These are phyloP conservation scores for Lasioglossum malachurum DNA, from an alignment of 2,888 invertebrate species.

Conservation along the genomic window DNA sequence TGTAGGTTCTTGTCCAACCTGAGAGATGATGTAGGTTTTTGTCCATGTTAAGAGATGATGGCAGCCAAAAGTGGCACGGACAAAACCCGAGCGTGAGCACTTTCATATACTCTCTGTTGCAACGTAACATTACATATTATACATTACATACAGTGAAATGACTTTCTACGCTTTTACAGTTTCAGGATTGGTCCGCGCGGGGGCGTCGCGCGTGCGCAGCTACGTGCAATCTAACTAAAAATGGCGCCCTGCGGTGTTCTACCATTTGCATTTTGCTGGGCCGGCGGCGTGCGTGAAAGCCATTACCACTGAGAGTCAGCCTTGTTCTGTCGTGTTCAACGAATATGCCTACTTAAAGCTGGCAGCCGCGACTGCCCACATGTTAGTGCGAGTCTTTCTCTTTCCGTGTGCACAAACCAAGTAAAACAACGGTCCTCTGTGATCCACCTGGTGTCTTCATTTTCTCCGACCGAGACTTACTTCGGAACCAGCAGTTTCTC, in stretches of 20 bases:
- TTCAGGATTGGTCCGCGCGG: neutral
- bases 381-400: slow-evolving; percentile 41
- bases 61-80: no score
- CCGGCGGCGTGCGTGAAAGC: slow-evolving; percentile 59
- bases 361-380: slow-evolving; percentile 43
- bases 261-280: slow-evolving; percentile 57
- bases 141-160: neutral
- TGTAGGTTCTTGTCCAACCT: no score
- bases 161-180: neutral
- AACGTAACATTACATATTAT: no score
- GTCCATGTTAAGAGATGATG: no score
- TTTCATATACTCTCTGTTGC: no score
- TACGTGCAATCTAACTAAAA: slow-evolving; percentile 32
- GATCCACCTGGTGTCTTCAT: slow-evolving; percentile 51
- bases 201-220: slow-evolving; percentile 8
- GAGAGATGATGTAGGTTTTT: no score
- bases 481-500: slow-evolving; percentile 15
- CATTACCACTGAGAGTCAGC: slow-evolving; percentile 48
- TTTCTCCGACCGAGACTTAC: slow-evolving; percentile 36
- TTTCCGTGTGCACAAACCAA: slow-evolving; percentile 50
- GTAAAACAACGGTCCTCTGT: slow-evolving; percentile 28
- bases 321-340: slow-evolving; percentile 35
- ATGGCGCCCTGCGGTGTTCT: slow-evolving; percentile 56
- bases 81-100: no score
- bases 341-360: slow-evolving; percentile 59